phyloP scores from a whole-genome alignment of 2,888 invertebrate genomes.

The Spodoptera picta region DNA sequence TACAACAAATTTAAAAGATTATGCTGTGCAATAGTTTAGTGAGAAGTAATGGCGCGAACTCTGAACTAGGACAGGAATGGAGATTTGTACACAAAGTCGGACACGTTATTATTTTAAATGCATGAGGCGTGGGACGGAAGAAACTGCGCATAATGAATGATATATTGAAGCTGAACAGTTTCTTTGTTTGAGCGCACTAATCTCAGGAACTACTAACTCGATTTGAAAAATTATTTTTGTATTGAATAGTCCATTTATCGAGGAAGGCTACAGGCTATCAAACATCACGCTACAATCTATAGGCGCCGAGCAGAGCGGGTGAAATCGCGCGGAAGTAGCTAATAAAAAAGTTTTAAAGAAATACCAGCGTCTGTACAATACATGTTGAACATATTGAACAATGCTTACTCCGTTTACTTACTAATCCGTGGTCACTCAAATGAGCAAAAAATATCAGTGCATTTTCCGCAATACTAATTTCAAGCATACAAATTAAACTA shows the following conservation, averaged over 20 bases:
- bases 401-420: conserved; percentile 30
- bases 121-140: background rate
- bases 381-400: too few relatives aligned
- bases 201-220: too few relatives aligned
- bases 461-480: too few relatives aligned
- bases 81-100: background rate
- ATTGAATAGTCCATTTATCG: too few relatives aligned
- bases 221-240: too few relatives aligned
- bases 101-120: background rate
- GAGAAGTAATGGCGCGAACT: conserved; percentile 10
- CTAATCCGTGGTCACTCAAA: conserved; percentile 14
- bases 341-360: background rate
- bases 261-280: too few relatives aligned
- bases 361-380: background rate
- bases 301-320: too few relatives aligned
- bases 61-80: conserved; percentile 10
- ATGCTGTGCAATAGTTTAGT: background rate
- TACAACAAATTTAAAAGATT: conserved; percentile 28
- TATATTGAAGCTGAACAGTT: background rate
- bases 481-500: too few relatives aligned
- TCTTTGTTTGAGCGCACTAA: too few relatives aligned
- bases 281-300: too few relatives aligned
- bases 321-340: too few relatives aligned
- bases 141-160: background rate
- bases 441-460: too few relatives aligned